Evolutionary conservation across 2,888 invertebrate species (phyloP).

Genomic region (Drosophila pseudotalamancana): DNA sequence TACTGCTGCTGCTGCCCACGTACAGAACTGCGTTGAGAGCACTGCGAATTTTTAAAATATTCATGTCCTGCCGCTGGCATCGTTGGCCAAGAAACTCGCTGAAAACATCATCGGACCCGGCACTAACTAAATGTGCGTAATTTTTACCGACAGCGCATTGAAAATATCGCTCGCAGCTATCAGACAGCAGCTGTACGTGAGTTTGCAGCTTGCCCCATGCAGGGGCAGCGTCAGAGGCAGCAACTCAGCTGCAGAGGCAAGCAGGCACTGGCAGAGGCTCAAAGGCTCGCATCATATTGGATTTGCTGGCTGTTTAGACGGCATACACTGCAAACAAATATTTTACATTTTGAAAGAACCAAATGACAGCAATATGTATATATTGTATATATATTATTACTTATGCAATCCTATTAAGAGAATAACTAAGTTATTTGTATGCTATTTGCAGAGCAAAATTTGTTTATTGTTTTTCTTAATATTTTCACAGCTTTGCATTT

Average conservation of each 20-base stretch:
- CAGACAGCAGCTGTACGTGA: constrained; percentile 59
- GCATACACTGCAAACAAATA: constrained; percentile 21
- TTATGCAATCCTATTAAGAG: too few relatives aligned
- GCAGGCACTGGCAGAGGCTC: not conserved
- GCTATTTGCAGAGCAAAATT: too few relatives aligned
- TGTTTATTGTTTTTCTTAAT: too few relatives aligned
- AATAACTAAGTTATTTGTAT: too few relatives aligned
- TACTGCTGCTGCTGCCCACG: constrained; percentile 42
- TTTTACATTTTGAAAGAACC: constrained; percentile 15
- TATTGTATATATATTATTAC: too few relatives aligned
- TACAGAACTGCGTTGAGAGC: constrained; percentile 48
- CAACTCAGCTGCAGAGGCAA: not conserved
- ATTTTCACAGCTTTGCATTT: too few relatives aligned
- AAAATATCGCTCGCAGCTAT: constrained; percentile 68
- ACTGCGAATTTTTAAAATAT: constrained; percentile 71
- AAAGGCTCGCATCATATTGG: constrained; percentile 38
- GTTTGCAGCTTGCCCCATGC: constrained; percentile 56
- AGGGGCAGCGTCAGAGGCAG: too few relatives aligned
- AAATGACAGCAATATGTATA: too few relatives aligned
- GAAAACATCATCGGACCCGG: constrained; percentile 57
- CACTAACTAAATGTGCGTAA: constrained; percentile 78
- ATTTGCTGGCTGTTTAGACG: constrained; percentile 42
- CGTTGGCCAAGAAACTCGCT: constrained; percentile 51
- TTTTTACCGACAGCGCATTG: constrained; percentile 75
- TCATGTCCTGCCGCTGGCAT: constrained; percentile 74